phyloP scores from a whole-genome alignment of 1,140 invertebrate genomes.

The Zaprionus capensis region DNA sequence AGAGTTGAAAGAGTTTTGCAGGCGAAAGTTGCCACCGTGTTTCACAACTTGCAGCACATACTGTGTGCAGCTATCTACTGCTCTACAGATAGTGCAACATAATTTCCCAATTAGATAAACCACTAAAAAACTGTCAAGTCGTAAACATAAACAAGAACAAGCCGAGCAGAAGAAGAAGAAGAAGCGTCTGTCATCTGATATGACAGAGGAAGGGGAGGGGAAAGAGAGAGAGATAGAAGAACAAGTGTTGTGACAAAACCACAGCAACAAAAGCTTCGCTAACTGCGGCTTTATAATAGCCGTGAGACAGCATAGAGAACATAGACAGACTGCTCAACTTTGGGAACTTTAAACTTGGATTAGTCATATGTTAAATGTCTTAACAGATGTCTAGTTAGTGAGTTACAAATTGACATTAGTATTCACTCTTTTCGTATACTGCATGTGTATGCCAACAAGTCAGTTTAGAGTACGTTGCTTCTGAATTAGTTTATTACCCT shows the following conservation, averaged over 20 bases:
- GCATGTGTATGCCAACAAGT: no score
- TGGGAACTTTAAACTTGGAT: neutral
- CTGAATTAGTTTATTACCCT: neutral
- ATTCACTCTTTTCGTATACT: no score
- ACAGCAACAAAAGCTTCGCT: conserved; percentile 15
- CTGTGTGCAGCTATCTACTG: conserved; percentile 28
- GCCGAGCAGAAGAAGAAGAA: neutral
- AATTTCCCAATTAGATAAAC: conserved; percentile 71
- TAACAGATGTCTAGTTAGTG: no score
- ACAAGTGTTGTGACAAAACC: conserved; percentile 46
- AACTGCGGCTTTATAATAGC: conserved; percentile 33
- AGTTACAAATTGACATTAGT: no score
- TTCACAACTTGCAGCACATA: conserved; percentile 66
- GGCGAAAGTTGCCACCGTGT: conserved; percentile 38
- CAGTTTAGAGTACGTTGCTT: neutral
- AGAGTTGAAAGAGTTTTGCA: conserved; percentile 26
- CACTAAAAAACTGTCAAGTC: conserved; percentile 27
- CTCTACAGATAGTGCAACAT: conserved; percentile 38
- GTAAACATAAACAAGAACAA: conserved; percentile 23
- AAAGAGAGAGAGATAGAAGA: conserved; percentile 10
- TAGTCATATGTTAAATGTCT: neutral
- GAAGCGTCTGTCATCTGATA: conserved; percentile 38
- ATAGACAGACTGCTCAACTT: neutral
- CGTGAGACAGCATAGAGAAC: conserved; percentile 34
- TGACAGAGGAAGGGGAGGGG: neutral